Percentiles rank a stretch among this genome's conserved stretches.
phyloP scores from a whole-genome alignment of 1,140 invertebrate species.

The Drosophila kikkawai region DNA sequence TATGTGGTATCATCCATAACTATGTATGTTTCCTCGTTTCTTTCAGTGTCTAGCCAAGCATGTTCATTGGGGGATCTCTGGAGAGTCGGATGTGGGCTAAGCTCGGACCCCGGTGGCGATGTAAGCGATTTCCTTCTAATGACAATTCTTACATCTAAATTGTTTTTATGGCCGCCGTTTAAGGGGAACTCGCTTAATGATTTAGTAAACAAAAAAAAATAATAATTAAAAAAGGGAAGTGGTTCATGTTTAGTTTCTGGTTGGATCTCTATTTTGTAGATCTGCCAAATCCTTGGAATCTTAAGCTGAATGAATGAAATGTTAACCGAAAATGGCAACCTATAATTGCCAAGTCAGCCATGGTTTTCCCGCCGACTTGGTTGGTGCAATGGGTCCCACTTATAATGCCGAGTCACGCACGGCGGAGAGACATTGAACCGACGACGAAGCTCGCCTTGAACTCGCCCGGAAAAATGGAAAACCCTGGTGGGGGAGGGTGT shows the following conservation, averaged over 20 bases:
- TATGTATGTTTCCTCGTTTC: neutral
- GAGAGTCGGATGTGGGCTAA: conserved; percentile 1
- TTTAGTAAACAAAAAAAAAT: conserved; percentile 31
- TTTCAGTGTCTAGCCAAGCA: neutral
- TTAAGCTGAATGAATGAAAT: neutral
- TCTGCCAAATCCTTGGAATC: neutral
- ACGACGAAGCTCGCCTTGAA: conserved; percentile 55
- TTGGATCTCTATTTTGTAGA: neutral
- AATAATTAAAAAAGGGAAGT: conserved; percentile 39
- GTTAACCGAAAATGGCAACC: conserved; percentile 14
- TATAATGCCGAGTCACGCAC: conserved; percentile 43
- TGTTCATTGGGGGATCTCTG: conserved; percentile 8
- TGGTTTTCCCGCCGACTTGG: conserved; percentile 13
- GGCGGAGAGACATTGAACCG: conserved; percentile 38
- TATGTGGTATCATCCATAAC: neutral
- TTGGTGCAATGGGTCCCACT: conserved; percentile 7
- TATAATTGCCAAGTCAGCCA: conserved; percentile 37
- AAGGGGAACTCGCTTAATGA: conserved; percentile 53
- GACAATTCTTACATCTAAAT: conserved; percentile 73
- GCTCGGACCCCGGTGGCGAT: conserved; percentile 18
- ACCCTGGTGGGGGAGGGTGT: neutral
- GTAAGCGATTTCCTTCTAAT: conserved; percentile 75
- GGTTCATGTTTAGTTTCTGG: conserved; percentile 35
- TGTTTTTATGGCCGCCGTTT: conserved; percentile 55
- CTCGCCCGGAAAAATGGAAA: conserved; percentile 30